Evolutionary conservation across 1,140 invertebrate species (phyloP).

Genomic region (Helicorthomorpha holstii): DNA sequence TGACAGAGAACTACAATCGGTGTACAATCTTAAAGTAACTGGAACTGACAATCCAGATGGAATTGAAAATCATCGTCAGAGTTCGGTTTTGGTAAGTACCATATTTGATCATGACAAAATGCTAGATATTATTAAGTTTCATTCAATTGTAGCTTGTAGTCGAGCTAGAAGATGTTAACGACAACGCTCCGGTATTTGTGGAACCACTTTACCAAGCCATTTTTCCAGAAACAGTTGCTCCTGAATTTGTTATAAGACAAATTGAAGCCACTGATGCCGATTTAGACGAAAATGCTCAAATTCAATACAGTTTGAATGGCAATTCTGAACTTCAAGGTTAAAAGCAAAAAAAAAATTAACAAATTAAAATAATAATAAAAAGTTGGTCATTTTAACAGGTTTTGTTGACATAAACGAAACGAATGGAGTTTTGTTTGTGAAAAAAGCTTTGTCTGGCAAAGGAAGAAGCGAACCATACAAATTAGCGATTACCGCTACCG

Average conservation of each 20-base stretch:
- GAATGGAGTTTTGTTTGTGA: slow-evolving; percentile 43
- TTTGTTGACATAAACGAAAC: slow-evolving; percentile 5
- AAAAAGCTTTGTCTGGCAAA: slow-evolving; percentile 46
- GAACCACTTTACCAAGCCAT: slow-evolving; percentile 22
- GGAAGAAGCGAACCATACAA: slow-evolving; percentile 56
- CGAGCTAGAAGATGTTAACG: slow-evolving; percentile 63
- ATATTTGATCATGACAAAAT: not conserved
- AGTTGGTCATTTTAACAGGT: not conserved
- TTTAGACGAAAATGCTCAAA: slow-evolving; percentile 16
- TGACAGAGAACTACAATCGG: slow-evolving; percentile 53
- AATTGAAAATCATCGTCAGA: slow-evolving; percentile 42
- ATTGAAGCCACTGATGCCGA: slow-evolving; percentile 20
- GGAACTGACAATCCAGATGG: slow-evolving; percentile 51
- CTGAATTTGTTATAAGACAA: slow-evolving; percentile 18
- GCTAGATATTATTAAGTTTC: not conserved
- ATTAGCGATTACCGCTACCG: slow-evolving; percentile 45
- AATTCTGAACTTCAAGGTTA: not conserved
- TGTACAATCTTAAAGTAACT: slow-evolving; percentile 45
- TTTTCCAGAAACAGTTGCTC: slow-evolving; percentile 24
- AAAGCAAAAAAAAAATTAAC: not conserved
- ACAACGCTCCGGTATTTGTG: slow-evolving; percentile 45
- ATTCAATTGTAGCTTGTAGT: slow-evolving; percentile 35
- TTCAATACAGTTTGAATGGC: slow-evolving; percentile 13
- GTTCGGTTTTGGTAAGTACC: slow-evolving; percentile 26
- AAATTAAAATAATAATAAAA: not conserved